Evolutionary conservation across 2,797 vertebrate species (phyloP).

Genomic region (Megaceryle alcyon): DNA sequence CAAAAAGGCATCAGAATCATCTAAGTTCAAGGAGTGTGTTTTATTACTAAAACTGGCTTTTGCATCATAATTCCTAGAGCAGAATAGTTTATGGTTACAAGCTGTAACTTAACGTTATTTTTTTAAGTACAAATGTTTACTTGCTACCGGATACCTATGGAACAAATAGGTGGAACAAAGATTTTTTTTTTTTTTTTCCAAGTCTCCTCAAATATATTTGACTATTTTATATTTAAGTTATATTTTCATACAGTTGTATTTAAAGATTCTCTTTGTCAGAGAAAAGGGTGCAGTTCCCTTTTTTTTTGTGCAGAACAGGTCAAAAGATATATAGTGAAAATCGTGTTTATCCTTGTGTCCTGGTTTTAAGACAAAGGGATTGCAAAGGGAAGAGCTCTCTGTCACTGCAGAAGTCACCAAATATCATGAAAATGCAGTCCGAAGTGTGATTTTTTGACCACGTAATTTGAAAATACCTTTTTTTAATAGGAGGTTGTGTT

Average conservation of each 20-base stretch:
- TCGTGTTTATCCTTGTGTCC: conserved; percentile 15
- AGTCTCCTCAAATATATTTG: conserved; percentile 76
- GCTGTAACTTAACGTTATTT: conserved; percentile 77
- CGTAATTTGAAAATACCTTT: background rate
- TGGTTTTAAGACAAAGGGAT: conserved; percentile 4
- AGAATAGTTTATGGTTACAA: conserved; percentile 75
- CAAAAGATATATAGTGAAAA: conserved; percentile 34
- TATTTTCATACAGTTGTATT: conserved; percentile 85
- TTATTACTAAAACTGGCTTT: conserved; percentile 78
- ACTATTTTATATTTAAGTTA: conserved; percentile 87
- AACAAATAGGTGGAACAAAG: conserved; percentile 78
- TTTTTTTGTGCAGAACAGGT: conserved; percentile 54
- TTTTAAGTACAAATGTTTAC: conserved; percentile 79
- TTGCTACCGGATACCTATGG: conserved; percentile 75
- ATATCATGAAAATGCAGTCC: background rate
- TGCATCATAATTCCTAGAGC: conserved; percentile 77
- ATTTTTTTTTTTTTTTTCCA: conserved; percentile 65
- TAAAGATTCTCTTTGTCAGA: conserved; percentile 78
- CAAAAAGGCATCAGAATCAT: conserved; percentile 50
- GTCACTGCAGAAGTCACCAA: conserved; percentile 32
- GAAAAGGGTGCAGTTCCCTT: conserved; percentile 58
- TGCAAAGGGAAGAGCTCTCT: conserved; percentile 36
- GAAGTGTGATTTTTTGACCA: background rate
- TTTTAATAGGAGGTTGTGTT: background rate
- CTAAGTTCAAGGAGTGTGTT: conserved; percentile 66